phyloP scores from a whole-genome alignment of 2,797 vertebrate species.

The Liparis tanakae region DNA sequence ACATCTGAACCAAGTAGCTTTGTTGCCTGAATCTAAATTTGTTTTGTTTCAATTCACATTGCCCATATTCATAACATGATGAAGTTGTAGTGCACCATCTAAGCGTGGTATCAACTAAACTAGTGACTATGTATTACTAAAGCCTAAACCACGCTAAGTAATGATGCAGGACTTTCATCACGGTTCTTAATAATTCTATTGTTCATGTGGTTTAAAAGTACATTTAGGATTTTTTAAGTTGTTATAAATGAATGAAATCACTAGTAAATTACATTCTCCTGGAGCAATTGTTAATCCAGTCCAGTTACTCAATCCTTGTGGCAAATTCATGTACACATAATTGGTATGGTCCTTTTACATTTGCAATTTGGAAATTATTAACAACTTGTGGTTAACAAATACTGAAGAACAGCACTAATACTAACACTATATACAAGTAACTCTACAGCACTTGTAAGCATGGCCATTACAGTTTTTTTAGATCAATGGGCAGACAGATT shows the following conservation, averaged over 20 bases:
- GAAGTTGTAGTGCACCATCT: neutral
- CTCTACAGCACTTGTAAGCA: neutral
- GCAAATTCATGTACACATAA: neutral
- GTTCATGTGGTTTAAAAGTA: neutral
- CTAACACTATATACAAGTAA: neutral
- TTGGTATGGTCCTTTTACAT: neutral
- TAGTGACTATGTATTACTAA: neutral
- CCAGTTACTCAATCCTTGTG: neutral
- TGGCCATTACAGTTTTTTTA: neutral
- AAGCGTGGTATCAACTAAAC: neutral
- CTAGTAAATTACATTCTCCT: neutral
- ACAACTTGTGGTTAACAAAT: neutral
- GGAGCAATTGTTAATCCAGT: neutral
- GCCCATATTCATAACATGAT: neutral
- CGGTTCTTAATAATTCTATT: neutral
- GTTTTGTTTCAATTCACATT: neutral
- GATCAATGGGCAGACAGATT: constrained; percentile 16
- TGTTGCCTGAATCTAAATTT: no score
- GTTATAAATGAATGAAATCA: neutral
- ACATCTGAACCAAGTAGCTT: neutral
- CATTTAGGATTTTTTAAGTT: neutral
- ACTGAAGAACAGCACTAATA: neutral
- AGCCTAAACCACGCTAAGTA: neutral
- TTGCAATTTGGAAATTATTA: neutral
- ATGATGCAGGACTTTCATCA: constrained; percentile 1